These are phyloP conservation scores for Syngnathoides biaculeatus DNA, from an alignment of 2,113 vertebrate genomes.

Conservation along the genomic window DNA sequence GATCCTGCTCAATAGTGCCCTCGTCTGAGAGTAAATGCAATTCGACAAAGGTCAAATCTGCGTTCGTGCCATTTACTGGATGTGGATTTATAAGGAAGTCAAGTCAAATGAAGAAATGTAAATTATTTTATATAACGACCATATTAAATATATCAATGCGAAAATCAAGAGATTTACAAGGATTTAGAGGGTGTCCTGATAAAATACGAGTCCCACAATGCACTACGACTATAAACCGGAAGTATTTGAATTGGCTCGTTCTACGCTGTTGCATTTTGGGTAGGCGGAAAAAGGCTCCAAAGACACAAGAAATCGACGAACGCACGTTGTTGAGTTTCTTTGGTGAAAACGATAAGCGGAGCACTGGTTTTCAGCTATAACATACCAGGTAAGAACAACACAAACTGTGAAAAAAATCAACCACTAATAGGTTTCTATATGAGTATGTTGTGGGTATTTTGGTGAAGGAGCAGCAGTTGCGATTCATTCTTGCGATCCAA, in stretches of 20 bases:
- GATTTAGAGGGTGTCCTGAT: not conserved
- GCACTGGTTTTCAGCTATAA: not conserved
- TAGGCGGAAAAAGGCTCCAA: conserved; percentile 61
- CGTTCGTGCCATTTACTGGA: not conserved
- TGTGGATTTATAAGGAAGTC: not conserved
- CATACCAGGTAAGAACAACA: conserved; percentile 20
- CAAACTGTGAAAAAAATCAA: not conserved
- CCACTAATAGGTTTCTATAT: not conserved
- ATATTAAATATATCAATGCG: not conserved
- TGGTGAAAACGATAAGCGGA: conserved; percentile 12
- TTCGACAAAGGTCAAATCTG: not conserved
- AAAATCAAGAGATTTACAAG: no score
- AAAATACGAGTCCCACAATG: conserved; percentile 39
- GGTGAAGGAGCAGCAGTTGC: not conserved
- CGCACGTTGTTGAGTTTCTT: conserved; percentile 46
- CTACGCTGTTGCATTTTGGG: conserved; percentile 60
- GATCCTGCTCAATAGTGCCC: not conserved
- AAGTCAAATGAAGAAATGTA: not conserved
- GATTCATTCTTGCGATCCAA: conserved; percentile 25
- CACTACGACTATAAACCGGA: conserved; percentile 18
- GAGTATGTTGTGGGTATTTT: not conserved
- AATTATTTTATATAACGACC: not conserved
- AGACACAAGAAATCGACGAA: conserved; percentile 12
- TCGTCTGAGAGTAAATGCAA: not conserved
- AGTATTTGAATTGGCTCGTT: not conserved